Evolutionary conservation across 2,113 vertebrate genomes (phyloP), one percentile per base, ranked within the genome.

Genomic region (Lycocorax pyrrhopterus): DNA sequence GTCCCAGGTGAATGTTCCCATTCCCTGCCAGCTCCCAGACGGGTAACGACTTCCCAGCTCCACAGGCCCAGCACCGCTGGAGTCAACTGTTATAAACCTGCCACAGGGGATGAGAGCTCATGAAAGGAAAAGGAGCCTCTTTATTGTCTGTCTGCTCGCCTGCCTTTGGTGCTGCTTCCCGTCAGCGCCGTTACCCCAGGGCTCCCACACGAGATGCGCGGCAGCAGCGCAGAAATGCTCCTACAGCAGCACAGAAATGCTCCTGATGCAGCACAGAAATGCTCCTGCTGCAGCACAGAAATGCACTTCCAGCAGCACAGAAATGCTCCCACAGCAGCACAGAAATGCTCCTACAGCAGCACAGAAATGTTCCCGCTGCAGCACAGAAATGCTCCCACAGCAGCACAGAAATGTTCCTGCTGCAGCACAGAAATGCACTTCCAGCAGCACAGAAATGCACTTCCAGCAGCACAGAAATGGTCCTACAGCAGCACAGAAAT

Each of bases 1-100:
- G 0, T 89, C 93, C 95, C 95, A 90, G 91, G 93, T 96, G 66
- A 82, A 84, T 32, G 81, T 90, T 91, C 85, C 74, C 27, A 9
- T 82, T 43, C 84, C 56, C 81, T 96, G 89, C 49, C 89, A 87
- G 69, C 78, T 97, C 56, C 72, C 43, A 71, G 75, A 46, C 8
- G n/a, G 72, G 58, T 72, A 37, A 90, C 0, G 6, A 22, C 80
- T 93, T 93, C 89, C 90, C 64, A 52, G 43, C 46, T 66, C 76
- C 63, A 16, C 49, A 53, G 82, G 71, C n/a, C 60, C 89, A 80
- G 89, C 86, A 37, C 41, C 2, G 8, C 87, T 64, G 66, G 84
- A 96, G 37, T 94, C 91, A 84, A 33, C 84, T 59, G 29, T 72
- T 92, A 51, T 79, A 96, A 97, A 96, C 84, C 89, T 94, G 89